These are phyloP conservation scores for Eudyptes chrysolophus DNA, from an alignment of 2,113 vertebrate species.

Conservation along the genomic window DNA sequence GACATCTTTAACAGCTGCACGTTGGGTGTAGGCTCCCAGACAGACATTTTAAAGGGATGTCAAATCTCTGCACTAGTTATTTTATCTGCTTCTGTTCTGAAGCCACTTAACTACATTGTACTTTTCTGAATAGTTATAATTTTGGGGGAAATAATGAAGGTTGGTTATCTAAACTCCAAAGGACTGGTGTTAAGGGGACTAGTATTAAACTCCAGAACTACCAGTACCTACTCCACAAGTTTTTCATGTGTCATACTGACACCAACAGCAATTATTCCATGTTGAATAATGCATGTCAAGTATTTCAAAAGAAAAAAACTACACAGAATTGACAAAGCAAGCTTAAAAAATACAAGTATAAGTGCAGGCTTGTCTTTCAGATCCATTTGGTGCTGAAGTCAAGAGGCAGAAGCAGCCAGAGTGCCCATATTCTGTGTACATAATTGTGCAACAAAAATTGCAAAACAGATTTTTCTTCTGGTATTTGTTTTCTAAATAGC, in stretches of 20 bases:
- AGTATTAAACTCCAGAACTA: not conserved
- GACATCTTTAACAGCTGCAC: fast-evolving
- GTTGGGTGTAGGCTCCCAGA: not conserved
- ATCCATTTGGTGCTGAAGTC: not conserved
- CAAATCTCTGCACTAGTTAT: not conserved
- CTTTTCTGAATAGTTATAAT: not conserved
- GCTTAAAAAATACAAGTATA: not conserved
- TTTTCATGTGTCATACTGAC: not conserved
- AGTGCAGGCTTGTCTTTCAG: not conserved
- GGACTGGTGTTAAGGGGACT: not conserved
- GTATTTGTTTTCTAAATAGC: slow-evolving; percentile 1
- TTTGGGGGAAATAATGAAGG: not conserved
- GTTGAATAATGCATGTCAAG: not conserved
- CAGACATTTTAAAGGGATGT: not conserved
- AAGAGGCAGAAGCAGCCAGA: not conserved
- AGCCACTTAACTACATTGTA: not conserved
- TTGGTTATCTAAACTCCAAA: not conserved
- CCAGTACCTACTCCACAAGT: not conserved
- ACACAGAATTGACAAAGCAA: not conserved
- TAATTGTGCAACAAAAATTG: not conserved
- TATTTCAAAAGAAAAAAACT: not conserved
- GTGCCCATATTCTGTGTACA: not conserved
- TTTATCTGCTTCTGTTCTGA: not conserved
- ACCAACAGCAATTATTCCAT: not conserved
- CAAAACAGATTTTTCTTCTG: not conserved